Conservation (phyloP, 2,797 vertebrate species). For the Jordanella pulchra region DNA sequence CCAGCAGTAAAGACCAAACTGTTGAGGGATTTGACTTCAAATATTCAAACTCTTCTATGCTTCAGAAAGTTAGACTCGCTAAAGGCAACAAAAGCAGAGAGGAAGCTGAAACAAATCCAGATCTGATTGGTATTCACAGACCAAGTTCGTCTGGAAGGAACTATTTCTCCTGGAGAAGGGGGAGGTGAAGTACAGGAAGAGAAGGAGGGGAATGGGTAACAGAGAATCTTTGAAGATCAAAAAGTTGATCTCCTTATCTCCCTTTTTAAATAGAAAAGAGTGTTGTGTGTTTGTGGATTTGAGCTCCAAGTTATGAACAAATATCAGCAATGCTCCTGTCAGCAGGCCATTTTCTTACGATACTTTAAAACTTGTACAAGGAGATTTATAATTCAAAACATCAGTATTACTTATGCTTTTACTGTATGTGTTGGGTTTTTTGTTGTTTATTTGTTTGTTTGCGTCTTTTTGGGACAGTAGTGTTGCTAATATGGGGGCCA, state of each 20-base stretch:
- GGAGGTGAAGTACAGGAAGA: constrained; percentile 3
- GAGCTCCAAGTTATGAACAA: not conserved
- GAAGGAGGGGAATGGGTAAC: not conserved
- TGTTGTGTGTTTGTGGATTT: not conserved
- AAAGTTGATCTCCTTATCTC: not conserved
- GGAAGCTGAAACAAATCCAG: constrained; percentile 47
- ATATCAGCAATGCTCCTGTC: no score
- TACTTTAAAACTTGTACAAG: no score
- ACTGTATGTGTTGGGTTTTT: no score
- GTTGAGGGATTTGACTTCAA: not conserved
- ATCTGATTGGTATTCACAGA: constrained; percentile 66
- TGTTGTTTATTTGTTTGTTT: no score
- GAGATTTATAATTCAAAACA: no score
- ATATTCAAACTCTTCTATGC: not conserved
- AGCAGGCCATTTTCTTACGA: no score
- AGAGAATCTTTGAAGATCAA: constrained; percentile 14
- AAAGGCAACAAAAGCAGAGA: constrained; percentile 16
- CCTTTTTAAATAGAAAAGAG: no score
- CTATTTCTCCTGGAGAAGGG: constrained; percentile 48
- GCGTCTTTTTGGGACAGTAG: no score
- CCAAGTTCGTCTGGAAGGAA: constrained; percentile 38
- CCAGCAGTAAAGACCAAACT: not conserved
- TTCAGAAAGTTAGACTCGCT: not conserved
- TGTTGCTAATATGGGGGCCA: no score
- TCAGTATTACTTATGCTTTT: no score